Evolutionary conservation across 2,888 invertebrate species (phyloP).

Genomic region (Hetaerina titia): DNA sequence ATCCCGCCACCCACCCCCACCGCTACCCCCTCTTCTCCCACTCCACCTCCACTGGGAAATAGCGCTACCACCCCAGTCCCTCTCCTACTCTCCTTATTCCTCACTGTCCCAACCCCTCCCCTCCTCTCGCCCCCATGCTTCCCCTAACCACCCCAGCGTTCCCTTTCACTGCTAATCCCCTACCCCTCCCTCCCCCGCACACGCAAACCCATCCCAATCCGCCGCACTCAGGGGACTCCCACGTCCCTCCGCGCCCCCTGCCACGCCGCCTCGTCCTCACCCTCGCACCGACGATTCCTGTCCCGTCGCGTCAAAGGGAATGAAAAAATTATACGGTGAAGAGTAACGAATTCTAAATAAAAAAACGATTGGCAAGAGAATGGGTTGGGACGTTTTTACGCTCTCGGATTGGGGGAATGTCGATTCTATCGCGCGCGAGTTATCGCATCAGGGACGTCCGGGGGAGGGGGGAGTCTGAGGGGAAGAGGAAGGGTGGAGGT

Average conservation of each 20-base stretch:
- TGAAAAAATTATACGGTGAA: not conserved
- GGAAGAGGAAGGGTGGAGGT: not conserved
- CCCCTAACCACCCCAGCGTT: not conserved
- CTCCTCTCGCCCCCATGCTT: not conserved
- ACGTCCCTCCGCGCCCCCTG: not conserved
- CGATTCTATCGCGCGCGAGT: not conserved
- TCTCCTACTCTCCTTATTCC: conserved; percentile 1
- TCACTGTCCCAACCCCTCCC: not conserved
- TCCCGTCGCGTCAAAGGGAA: not conserved
- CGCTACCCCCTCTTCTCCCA: not conserved
- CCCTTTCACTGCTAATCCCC: not conserved
- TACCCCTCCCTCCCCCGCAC: not conserved
- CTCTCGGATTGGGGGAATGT: not conserved
- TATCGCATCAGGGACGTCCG: not conserved
- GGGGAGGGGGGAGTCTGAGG: not conserved
- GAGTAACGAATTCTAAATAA: too few species aligned
- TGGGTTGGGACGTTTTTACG: not conserved
- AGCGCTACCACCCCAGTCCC: not conserved
- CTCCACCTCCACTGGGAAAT: conserved; percentile 8
- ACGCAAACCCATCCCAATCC: not conserved
- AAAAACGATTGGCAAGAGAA: too few species aligned
- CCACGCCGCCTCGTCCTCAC: not conserved
- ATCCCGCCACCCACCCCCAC: not conserved
- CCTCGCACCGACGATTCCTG: not conserved
- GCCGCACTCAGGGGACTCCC: not conserved